These are phyloP conservation scores for Sycophaga agraensis DNA, from an alignment of 1,140 invertebrate genomes.

Conservation along the genomic window DNA sequence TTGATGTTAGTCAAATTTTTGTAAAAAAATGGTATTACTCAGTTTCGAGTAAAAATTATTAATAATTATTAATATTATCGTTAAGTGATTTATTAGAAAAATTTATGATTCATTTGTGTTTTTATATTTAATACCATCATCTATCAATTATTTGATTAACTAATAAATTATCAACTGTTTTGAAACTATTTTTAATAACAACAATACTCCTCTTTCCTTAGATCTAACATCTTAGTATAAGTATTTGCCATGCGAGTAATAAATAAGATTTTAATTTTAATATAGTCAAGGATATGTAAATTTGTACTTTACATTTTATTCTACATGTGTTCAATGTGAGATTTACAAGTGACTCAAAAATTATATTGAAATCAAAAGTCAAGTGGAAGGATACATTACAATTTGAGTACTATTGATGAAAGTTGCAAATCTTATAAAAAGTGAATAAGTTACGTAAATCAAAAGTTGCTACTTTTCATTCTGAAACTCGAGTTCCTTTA, in stretches of 20 bases:
- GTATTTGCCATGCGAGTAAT: no score
- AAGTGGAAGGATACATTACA: neutral
- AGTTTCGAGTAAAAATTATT: neutral
- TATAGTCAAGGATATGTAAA: neutral
- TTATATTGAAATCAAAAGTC: neutral
- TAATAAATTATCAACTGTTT: no score
- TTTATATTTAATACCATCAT: no score
- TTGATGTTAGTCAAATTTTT: neutral
- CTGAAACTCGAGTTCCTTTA: conserved; percentile 14
- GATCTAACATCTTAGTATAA: no score
- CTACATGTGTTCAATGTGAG: neutral
- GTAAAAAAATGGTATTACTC: neutral
- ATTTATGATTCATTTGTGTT: no score
- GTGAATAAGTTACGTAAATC: neutral
- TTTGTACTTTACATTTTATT: neutral
- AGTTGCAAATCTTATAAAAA: neutral
- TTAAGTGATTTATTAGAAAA: no score
- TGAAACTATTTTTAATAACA: no score
- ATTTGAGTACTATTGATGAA: neutral
- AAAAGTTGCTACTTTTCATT: neutral
- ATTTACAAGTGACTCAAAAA: neutral
- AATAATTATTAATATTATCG: no score
- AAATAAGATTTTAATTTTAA: no score
- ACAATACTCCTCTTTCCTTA: no score
- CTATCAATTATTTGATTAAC: no score